phyloP scores from a whole-genome alignment of 2,888 invertebrate genomes.

The Cheilosia pagana region DNA sequence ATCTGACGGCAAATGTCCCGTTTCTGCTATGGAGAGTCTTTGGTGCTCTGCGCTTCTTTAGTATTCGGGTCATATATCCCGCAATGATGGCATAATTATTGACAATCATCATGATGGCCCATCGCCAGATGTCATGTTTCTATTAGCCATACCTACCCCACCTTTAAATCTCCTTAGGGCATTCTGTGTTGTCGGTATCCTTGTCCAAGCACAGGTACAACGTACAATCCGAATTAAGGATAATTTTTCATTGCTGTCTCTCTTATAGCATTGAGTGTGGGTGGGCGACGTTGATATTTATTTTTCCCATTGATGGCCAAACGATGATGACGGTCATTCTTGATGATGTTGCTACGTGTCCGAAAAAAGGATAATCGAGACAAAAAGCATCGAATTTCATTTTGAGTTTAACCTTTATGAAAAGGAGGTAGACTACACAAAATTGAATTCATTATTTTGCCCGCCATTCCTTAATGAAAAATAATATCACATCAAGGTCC shows the following conservation, averaged over 20 bases:
- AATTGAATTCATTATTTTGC: no score
- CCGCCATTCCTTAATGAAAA: no score
- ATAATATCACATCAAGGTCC: no score
- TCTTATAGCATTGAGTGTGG: background rate
- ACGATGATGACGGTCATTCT: background rate
- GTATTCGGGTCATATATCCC: background rate
- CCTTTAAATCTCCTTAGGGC: no score
- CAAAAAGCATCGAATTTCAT: background rate
- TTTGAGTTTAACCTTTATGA: no score
- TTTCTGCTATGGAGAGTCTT: no score
- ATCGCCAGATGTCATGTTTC: constrained; percentile 20
- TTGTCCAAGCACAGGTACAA: background rate
- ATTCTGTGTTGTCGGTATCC: background rate
- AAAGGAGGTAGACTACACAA: no score
- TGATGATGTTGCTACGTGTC: background rate
- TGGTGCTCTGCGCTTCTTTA: no score
- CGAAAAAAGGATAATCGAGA: background rate
- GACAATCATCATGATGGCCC: constrained; percentile 20
- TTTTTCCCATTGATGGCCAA: background rate
- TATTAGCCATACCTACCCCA: background rate
- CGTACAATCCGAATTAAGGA: background rate
- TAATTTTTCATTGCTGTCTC: background rate
- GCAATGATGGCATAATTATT: constrained; percentile 8
- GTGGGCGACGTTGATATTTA: no score
- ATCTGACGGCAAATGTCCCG: no score